Evolutionary conservation across 92 coral and sea anemone genomes (phyloP).

Genomic region (Blastomussa wellsi): DNA sequence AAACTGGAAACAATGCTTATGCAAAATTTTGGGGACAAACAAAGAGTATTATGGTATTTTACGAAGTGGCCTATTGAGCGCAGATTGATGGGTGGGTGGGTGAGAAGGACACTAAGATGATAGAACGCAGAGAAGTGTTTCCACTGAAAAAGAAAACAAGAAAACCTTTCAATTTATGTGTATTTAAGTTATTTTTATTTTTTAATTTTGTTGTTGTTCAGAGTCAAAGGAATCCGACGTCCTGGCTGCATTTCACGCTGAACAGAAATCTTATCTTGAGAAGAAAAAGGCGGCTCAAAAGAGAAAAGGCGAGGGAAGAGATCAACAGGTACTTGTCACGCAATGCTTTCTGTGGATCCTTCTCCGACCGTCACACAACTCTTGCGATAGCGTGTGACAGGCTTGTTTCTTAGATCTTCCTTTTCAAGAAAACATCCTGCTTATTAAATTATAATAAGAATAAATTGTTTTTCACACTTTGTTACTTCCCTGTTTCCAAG

Average conservation of each 20-base stretch:
- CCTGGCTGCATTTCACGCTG: conserved; percentile 88
- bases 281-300: conserved; percentile 69
- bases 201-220: not conserved
- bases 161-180: not conserved
- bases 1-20: too few species aligned
- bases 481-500: too few species aligned
- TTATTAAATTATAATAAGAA: too few species aligned
- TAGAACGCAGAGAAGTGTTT: too few species aligned
- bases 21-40: too few species aligned
- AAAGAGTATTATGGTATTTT: too few species aligned
- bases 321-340: conserved; percentile 57
- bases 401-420: too few species aligned
- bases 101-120: not conserved
- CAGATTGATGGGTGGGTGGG: too few species aligned
- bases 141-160: not conserved
- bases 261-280: conserved; percentile 67
- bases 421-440: too few species aligned
- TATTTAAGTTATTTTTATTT: not conserved
- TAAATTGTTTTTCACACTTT: too few species aligned
- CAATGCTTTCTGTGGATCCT: not conserved
- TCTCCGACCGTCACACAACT: not conserved
- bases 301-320: conserved; percentile 85
- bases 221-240: conserved; percentile 65
- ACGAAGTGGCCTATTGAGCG: too few species aligned
- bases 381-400: not conserved